phyloP scores from a whole-genome alignment of 2,797 vertebrate genomes.

The Smutsia gigantea region DNA sequence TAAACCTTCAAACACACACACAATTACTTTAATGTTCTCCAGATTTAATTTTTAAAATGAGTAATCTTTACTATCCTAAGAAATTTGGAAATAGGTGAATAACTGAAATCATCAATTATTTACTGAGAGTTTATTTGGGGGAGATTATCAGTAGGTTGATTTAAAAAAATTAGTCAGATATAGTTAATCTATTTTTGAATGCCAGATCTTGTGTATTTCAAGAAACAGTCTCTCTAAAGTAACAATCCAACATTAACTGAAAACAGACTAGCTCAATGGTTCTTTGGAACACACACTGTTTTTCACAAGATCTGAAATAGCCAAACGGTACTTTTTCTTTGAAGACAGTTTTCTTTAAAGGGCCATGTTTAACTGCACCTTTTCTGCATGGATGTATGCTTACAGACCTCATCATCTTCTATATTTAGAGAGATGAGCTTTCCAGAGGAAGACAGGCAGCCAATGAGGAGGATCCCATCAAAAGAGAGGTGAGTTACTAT shows the following conservation, averaged over 20 bases:
- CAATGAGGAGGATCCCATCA: conserved; percentile 78
- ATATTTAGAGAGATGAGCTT: conserved; percentile 86
- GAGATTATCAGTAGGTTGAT: background rate
- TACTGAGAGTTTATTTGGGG: background rate
- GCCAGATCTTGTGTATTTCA: conserved; percentile 51
- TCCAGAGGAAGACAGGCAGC: conserved; percentile 76
- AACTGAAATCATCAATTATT: conserved; percentile 31
- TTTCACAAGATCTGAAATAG: conserved; percentile 47
- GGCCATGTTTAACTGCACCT: conserved; percentile 60
- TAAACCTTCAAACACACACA: conserved; percentile 19
- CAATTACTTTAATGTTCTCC: conserved; percentile 8
- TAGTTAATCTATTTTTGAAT: conserved; percentile 22
- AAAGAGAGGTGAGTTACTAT: conserved; percentile 80
- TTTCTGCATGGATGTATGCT: conserved; percentile 73
- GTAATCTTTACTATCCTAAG: background rate
- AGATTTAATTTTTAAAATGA: conserved; percentile 31
- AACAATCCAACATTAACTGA: conserved; percentile 48
- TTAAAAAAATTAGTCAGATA: background rate
- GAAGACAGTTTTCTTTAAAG: conserved; percentile 63
- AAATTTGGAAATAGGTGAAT: conserved; percentile 50
- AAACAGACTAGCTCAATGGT: conserved; percentile 12
- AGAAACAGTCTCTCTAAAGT: conserved; percentile 30
- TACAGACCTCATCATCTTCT: conserved; percentile 81
- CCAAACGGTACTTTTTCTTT: conserved; percentile 38
- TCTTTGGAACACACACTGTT: background rate